A percentile compares a stretch with the other conserved stretches of the same genome.
These are phyloP conservation scores for Hyles lineata DNA, from an alignment of 2,888 invertebrate genomes.

Conservation along the genomic window DNA sequence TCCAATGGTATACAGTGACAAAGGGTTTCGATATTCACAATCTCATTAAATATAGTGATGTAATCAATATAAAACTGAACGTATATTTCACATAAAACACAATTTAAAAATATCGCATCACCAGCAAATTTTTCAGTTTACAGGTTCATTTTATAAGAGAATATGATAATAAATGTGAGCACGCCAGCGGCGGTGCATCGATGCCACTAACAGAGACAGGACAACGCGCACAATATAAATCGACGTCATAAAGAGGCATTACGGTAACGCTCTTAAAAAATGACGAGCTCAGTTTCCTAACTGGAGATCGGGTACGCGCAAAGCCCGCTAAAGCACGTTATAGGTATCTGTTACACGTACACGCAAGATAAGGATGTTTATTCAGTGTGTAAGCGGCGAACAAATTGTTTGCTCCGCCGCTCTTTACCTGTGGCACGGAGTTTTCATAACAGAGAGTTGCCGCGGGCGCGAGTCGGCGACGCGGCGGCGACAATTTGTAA, in stretches of 20 bases:
- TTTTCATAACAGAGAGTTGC: constrained; percentile 77
- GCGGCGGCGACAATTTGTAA: constrained; percentile 73
- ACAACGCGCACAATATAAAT: constrained; percentile 32
- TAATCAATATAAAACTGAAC: no score
- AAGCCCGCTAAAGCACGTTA: constrained; percentile 57
- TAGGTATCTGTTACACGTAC: constrained; percentile 60
- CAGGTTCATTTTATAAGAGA: background rate
- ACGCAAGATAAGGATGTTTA: constrained; percentile 74
- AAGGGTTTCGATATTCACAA: no score
- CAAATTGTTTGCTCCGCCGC: constrained; percentile 78
- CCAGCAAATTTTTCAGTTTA: background rate
- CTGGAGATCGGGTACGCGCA: constrained; percentile 45
- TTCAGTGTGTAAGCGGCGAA: constrained; percentile 74
- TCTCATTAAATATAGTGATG: no score
- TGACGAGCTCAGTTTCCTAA: constrained; percentile 44
- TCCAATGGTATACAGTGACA: no score
- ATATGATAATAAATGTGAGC: constrained; percentile 10
- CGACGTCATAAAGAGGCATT: constrained; percentile 31
- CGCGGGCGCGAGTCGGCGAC: constrained; percentile 68
- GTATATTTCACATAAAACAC: background rate
- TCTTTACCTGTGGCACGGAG: constrained; percentile 73
- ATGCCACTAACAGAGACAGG: constrained; percentile 25
- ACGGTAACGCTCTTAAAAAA: constrained; percentile 31
- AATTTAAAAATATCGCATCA: background rate
- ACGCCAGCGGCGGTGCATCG: constrained; percentile 1